Base-by-base conservation (phyloP, 2,797 vertebrate genomes). In the Melanotaenia pygmaea region DNA sequence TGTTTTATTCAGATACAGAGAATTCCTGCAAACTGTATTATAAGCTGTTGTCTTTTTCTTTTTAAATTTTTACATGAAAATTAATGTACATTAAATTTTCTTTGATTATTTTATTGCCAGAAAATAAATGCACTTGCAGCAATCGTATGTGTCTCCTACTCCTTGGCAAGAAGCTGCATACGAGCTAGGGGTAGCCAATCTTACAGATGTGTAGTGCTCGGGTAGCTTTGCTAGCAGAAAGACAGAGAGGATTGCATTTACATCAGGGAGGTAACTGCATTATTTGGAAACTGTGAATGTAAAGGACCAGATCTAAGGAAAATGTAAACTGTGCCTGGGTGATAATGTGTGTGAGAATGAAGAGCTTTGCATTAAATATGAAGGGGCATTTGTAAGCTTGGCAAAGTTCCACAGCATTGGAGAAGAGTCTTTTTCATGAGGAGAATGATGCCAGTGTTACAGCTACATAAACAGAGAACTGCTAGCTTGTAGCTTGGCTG, bases 281-380 rank as follows among this genome's bases (percentile, higher is more conserved):
- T 28, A 56, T 56, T 56, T 56, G 26, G 24, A 18, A 56, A 56
- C 11, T 56, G 53, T 30, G 53, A 14, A 13, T 18, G 5, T 56
- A 56, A 56, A 56, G 26, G 26, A 30, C 53, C 53, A 18, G 26
- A 56, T 56, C 26, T 30, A 16, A 30, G 53, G 13, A 26, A 56
- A 56, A 56, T 56, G 53, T 14, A 30, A 30, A 30, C 14, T 54
- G 12, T 54, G 26, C 24, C 13, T 12, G 24, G 12, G 24, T 28
- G 26, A 28, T 56, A 56, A 2, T 28, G 24, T 54, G 22, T 54
- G 13, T 24, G 26, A 28, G 51, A 22, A 22, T 37, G 34, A 38
- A 32, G 58, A 37, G 58, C n/a, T 38, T 38, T 38, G 34, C 32
- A 59, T 59, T 10, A 59, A 59, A 38, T 24, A 59, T 35, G 34